These are phyloP conservation scores for Scalopus aquaticus DNA, from an alignment of 2,113 vertebrate species.

Conservation along the genomic window DNA sequence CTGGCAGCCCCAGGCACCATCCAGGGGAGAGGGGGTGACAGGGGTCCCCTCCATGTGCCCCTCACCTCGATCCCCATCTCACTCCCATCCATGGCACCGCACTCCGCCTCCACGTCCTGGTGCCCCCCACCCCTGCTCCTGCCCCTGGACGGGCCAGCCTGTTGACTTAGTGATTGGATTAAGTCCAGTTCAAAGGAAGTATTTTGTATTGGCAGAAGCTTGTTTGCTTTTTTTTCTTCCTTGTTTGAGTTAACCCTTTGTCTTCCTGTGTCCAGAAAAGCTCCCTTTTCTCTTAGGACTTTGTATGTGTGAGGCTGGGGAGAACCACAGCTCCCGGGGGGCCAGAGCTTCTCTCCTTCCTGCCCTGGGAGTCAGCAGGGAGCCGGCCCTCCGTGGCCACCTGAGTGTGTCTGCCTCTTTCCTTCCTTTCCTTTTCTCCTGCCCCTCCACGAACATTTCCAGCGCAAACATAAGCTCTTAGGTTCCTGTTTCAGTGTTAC, in stretches of 20 bases:
- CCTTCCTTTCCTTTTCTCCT: not conserved
- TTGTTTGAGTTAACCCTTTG: conserved; percentile 36
- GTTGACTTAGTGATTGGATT: conserved; percentile 10
- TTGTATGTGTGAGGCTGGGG: not conserved
- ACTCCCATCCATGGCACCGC: not conserved
- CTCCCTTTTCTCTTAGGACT: not conserved
- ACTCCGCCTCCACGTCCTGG: not conserved
- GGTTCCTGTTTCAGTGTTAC: conserved; percentile 60
- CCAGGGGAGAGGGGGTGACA: not conserved
- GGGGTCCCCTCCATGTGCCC: not conserved
- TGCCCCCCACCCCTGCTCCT: not conserved
- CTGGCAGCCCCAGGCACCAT: conserved; percentile 17
- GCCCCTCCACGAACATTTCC: not conserved
- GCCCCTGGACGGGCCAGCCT: not conserved
- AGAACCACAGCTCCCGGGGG: not conserved
- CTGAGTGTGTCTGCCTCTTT: not conserved
- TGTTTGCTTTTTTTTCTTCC: conserved; percentile 17
- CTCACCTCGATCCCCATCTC: not conserved
- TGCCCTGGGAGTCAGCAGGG: not conserved
- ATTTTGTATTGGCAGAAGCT: not conserved
- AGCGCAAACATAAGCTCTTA: not conserved
- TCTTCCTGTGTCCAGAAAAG: conserved; percentile 45
- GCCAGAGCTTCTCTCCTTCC: not conserved
- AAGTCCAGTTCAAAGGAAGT: conserved; percentile 33
- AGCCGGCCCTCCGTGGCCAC: not conserved